phyloP scores from a whole-genome alignment of 1,140 invertebrate species.

The Campodea augens region DNA sequence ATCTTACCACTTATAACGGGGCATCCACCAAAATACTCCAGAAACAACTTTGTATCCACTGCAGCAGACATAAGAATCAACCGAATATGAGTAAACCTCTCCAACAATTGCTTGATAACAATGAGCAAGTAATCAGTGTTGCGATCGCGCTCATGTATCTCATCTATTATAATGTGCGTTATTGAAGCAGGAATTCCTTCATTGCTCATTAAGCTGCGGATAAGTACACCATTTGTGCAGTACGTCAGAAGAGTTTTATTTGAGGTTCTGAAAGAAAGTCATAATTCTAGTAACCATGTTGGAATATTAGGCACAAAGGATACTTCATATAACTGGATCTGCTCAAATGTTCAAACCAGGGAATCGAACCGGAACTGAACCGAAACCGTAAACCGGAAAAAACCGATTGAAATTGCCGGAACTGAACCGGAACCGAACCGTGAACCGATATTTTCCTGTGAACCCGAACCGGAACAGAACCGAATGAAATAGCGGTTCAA shows the following conservation, averaged over 20 bases:
- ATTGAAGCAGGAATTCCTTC: slow-evolving; percentile 35
- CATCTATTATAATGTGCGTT: slow-evolving; percentile 79
- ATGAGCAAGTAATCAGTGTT: slow-evolving; percentile 84
- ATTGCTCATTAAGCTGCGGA: slow-evolving; percentile 57
- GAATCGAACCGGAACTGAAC: too few relatives aligned
- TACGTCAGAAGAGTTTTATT: slow-evolving; percentile 67
- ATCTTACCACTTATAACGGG: slow-evolving; percentile 37
- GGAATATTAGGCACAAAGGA: too few relatives aligned
- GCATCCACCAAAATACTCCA: slow-evolving; percentile 60
- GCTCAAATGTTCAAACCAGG: too few relatives aligned
- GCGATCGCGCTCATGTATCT: slow-evolving; percentile 85
- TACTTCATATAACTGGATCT: too few relatives aligned
- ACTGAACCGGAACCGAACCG: too few relatives aligned
- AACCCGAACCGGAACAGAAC: too few relatives aligned
- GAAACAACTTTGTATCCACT: slow-evolving; percentile 58
- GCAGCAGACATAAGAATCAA: slow-evolving; percentile 92
- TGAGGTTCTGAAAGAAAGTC: too few relatives aligned
- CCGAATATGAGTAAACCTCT: slow-evolving; percentile 48
- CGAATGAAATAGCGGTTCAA: too few relatives aligned
- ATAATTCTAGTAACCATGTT: too few relatives aligned
- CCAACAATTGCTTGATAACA: slow-evolving; percentile 53
- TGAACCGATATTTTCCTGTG: too few relatives aligned
- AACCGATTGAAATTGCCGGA: too few relatives aligned
- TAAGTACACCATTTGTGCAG: slow-evolving; percentile 77
- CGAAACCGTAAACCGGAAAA: too few relatives aligned